Evolutionary conservation across 2,888 invertebrate species (phyloP).

Genomic region (Candidula unifasciata): DNA sequence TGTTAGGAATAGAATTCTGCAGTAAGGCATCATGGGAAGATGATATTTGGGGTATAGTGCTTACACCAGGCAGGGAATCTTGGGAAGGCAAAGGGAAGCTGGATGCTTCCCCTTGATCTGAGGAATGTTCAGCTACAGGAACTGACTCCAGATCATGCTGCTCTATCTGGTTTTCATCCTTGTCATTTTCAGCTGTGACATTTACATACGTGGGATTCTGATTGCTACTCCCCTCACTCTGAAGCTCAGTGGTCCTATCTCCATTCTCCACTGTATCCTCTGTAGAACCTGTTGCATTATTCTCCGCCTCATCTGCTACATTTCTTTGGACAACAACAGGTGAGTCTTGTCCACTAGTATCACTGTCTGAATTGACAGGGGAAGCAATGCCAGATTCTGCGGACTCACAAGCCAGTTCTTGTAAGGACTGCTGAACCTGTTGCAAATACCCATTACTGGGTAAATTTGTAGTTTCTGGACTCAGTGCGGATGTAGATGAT

Average conservation of each 20-base stretch:
- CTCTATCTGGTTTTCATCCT: background rate
- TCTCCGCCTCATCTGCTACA: background rate
- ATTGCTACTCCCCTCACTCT: background rate
- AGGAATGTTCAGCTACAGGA: background rate
- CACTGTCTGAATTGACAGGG: background rate
- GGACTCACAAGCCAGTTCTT: background rate
- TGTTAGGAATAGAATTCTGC: background rate
- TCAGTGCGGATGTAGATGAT: background rate
- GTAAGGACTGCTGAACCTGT: background rate
- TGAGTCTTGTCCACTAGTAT: slow-evolving; percentile 1
- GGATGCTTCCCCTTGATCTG: background rate
- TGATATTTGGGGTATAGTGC: too few species aligned
- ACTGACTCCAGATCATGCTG: background rate
- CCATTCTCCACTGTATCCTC: background rate
- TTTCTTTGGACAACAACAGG: background rate
- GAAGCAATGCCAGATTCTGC: slow-evolving; percentile 3
- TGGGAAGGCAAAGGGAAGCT: background rate
- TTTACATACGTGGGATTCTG: background rate
- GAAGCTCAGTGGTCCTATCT: background rate
- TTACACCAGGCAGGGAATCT: background rate
- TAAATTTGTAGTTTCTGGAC: too few species aligned
- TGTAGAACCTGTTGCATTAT: background rate
- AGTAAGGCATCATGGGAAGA: background rate
- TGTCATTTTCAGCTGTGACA: background rate
- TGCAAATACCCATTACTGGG: background rate